A percentile compares a stretch with the other conserved stretches of the same genome.
These are phyloP conservation scores for Sardina pilchardus DNA, from an alignment of 2,113 vertebrate genomes.

Conservation along the genomic window DNA sequence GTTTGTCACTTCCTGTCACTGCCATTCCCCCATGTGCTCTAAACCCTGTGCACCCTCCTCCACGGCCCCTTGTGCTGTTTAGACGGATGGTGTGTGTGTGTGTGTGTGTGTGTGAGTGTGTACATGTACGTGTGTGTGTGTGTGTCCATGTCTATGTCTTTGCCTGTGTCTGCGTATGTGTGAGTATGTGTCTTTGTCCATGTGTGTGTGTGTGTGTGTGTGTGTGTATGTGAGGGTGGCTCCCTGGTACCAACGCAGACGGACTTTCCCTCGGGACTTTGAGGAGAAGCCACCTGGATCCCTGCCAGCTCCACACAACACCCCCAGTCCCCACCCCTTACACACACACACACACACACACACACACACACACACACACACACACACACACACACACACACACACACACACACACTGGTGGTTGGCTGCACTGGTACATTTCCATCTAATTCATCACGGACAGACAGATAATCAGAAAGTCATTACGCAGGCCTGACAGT, in stretches of 20 bases:
- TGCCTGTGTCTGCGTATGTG: too few species aligned
- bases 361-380: conserved; percentile 38
- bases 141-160: too few species aligned
- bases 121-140: too few species aligned
- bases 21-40: not conserved
- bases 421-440: conserved; percentile 73
- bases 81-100: not conserved
- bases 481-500: conserved; percentile 78
- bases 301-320: not conserved
- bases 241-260: too few species aligned
- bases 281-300: not conserved
- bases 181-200: too few species aligned
- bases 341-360: not conserved
- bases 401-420: conserved; percentile 21
- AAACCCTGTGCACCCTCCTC: too few species aligned
- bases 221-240: too few species aligned
- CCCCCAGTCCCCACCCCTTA: not conserved
- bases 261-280: not conserved
- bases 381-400: not conserved
- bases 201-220: too few species aligned
- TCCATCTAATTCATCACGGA: conserved; percentile 85
- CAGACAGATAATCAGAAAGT: conserved; percentile 86
- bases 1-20: not conserved
- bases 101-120: too few species aligned
- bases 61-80: not conserved